Percentiles rank a stretch among this genome's conserved stretches.
Conservation (phyloP, 37 sponge, comb jelly and placozoan genomes). For the Bolinopsis microptera region DNA sequence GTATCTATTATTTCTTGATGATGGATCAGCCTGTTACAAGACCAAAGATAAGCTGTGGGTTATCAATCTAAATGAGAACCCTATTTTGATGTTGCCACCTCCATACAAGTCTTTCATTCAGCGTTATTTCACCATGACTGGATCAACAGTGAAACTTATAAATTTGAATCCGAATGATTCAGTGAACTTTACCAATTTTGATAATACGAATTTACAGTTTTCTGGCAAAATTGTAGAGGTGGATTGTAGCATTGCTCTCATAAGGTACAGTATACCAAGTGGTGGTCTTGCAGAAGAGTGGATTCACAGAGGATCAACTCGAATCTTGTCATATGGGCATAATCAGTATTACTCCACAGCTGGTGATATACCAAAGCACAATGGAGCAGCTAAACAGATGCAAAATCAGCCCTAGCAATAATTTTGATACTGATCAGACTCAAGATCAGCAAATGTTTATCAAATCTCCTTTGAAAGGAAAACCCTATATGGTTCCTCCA, state of each 20-base stretch:
- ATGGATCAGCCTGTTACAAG: conserved; percentile 57
- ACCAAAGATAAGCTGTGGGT: conserved; percentile 63
- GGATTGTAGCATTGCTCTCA: conserved; percentile 34
- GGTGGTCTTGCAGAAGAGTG: conserved; percentile 49
- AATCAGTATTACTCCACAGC: not conserved
- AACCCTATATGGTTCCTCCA: conserved; percentile 55
- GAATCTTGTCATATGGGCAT: conserved; percentile 50
- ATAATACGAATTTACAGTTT: not conserved
- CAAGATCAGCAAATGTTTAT: conserved; percentile 46
- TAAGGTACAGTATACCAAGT: conserved; percentile 28
- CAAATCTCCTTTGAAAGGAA: conserved; percentile 53
- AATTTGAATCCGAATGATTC: conserved; percentile 54
- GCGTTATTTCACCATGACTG: conserved; percentile 36
- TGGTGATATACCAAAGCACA: not conserved
- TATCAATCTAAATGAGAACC: conserved; percentile 42
- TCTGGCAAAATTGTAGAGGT: conserved; percentile 50
- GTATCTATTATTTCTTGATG: conserved; percentile 48
- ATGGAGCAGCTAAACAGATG: not conserved
- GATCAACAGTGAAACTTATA: not conserved
- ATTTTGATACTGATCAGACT: not conserved
- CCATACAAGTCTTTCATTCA: conserved; percentile 60
- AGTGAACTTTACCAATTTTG: conserved; percentile 34
- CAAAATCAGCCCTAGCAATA: not conserved
- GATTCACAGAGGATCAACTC: conserved; percentile 18
- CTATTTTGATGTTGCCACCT: conserved; percentile 52